Base-by-base conservation (phyloP, 2,888 invertebrate genomes). In the Lasioglossum zephyrum region DNA sequence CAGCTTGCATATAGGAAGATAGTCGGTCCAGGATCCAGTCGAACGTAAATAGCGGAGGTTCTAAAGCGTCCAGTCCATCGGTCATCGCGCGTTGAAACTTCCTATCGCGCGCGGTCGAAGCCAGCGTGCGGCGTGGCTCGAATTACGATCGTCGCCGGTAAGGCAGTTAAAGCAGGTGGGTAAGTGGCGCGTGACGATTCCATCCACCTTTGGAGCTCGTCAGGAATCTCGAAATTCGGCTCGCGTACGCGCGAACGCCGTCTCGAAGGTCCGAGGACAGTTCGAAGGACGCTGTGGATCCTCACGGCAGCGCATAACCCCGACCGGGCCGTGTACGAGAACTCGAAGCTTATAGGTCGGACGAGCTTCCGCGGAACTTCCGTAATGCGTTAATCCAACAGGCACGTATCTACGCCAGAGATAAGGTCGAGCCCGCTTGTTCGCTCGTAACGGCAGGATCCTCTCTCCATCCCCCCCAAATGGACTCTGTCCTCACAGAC, bases 311-410 rank as follows among this genome's bases (percentile, higher is more conserved):
- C 75, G 75, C 77, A 36, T 82, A 84, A 82, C 87, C 85, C 60
- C 73, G 16, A 69, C 4, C 39, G 63, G 60, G 13, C 39, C 47
- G 22, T 77, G 87, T 89, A 87, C 90, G 41, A 44, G 39, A 63
- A 86, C 39, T 60, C 75, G 31, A 57, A 77, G 73, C 82, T 79
- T 74, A 57, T 36, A 44, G 49, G 74, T 77, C 73, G 79, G 79
- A 41, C 84, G 86, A 77, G 92, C 91, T 93, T 84, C 91, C 90
- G 89, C 89, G 92, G 93, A 94, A 95, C 93, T 95, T 95, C 93
- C 93, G 94, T 94, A 94, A 94, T 93, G 94, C 93, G 94, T 94
- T 94, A 94, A 94, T 94, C 93, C 92, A 92, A 85, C 86, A 89
- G 89, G 92, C 93, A 93, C 93, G 93, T 93, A 92, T 93, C 93